These are phyloP conservation scores for Empis livida DNA, from an alignment of 2,888 invertebrate genomes.

Conservation along the genomic window DNA sequence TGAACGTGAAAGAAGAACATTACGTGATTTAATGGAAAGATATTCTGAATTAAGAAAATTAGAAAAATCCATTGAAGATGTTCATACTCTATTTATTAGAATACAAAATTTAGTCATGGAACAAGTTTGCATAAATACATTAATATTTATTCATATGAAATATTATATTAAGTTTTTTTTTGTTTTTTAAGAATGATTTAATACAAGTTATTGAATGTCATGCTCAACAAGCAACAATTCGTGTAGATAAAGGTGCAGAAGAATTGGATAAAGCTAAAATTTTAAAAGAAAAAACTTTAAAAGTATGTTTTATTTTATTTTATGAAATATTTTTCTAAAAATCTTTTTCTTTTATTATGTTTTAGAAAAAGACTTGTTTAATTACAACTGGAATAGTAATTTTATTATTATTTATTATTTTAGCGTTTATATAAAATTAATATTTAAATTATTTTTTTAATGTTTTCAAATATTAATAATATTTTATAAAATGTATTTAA, in stretches of 20 bases:
- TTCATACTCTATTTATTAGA: constrained; percentile 32
- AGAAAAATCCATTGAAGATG: constrained; percentile 35
- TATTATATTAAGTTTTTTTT: neutral
- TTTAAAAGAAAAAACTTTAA: constrained; percentile 17
- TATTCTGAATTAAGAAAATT: constrained; percentile 32
- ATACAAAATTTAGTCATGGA: constrained; percentile 35
- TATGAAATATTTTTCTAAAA: neutral
- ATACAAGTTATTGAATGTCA: constrained; percentile 35
- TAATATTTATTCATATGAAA: too few relatives aligned
- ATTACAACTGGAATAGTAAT: constrained; percentile 6
- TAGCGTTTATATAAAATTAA: constrained; percentile 3
- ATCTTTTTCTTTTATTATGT: neutral
- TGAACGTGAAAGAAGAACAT: constrained; percentile 29
- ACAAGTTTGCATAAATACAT: constrained; percentile 17
- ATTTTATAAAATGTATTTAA: too few relatives aligned
- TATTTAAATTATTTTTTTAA: too few relatives aligned
- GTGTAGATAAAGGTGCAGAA: constrained; percentile 30
- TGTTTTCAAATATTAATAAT: too few relatives aligned
- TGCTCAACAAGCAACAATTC: constrained; percentile 30
- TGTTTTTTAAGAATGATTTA: constrained; percentile 26
- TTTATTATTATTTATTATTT: constrained; percentile 8
- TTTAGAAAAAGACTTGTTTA: constrained; percentile 11
- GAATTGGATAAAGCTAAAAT: constrained; percentile 20
- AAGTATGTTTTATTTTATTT: constrained; percentile 12
- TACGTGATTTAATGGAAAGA: constrained; percentile 32